A percentile compares a stretch with the other conserved stretches of the same genome.
Evolutionary conservation across 2,113 vertebrate genomes (phyloP).

Genomic region (Xenopus borealis): DNA sequence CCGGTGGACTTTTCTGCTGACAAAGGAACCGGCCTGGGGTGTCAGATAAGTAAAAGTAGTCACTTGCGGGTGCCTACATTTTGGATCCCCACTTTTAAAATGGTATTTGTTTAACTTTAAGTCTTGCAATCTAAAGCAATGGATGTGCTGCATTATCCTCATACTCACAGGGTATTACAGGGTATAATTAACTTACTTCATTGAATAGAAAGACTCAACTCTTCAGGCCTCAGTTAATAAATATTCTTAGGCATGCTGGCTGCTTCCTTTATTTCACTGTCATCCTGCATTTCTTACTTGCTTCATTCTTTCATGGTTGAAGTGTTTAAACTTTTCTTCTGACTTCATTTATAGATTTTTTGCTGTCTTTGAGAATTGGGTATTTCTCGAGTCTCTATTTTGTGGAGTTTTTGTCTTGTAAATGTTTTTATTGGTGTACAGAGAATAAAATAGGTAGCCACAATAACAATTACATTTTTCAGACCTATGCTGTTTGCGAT

Average conservation of each 20-base stretch:
- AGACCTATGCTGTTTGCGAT: slow-evolving; percentile 28
- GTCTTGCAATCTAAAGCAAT: no score
- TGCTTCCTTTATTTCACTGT: slow-evolving; percentile 28
- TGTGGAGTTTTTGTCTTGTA: slow-evolving; percentile 34
- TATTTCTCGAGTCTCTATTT: slow-evolving; percentile 30
- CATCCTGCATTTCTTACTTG: slow-evolving; percentile 16
- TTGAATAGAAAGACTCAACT: neutral
- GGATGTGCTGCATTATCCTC: neutral
- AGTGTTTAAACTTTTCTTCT: slow-evolving; percentile 39
- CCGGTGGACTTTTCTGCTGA: no score
- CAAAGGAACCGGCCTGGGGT: no score
- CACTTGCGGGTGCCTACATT: no score
- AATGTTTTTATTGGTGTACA: slow-evolving; percentile 36
- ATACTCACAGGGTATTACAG: neutral
- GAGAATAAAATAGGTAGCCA: slow-evolving; percentile 32
- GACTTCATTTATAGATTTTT: slow-evolving; percentile 42
- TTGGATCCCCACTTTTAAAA: no score
- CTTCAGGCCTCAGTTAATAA: slow-evolving; percentile 12
- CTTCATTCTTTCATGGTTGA: slow-evolving; percentile 26
- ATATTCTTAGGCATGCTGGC: slow-evolving; percentile 21
- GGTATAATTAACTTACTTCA: neutral
- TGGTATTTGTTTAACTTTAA: no score
- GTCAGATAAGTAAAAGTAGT: no score
- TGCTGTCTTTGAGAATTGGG: slow-evolving; percentile 33
- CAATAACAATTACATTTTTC: slow-evolving; percentile 32